A percentile compares a stretch with the other conserved stretches of the same genome.
These are phyloP conservation scores for Prinia subflava DNA, from an alignment of 2,113 vertebrate species.

Conservation along the genomic window DNA sequence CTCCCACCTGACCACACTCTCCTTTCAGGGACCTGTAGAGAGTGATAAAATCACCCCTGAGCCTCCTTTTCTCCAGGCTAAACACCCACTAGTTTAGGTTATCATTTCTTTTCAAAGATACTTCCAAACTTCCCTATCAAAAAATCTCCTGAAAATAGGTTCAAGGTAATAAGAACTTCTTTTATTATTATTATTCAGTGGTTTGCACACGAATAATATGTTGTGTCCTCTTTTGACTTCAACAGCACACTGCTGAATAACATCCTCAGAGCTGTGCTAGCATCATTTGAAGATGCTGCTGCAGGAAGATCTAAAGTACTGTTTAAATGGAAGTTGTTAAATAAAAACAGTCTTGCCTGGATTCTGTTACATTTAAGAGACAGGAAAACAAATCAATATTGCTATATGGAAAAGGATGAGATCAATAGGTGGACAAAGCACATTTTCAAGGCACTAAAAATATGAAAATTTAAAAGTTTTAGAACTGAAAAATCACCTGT, in stretches of 20 bases:
- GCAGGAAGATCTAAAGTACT: background rate
- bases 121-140: background rate
- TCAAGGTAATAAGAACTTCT: background rate
- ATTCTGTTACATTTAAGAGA: slow-evolving; percentile 51
- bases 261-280: background rate
- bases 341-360: slow-evolving; percentile 24
- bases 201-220: background rate
- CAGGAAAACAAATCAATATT: slow-evolving; percentile 58
- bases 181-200: background rate
- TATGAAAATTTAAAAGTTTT: slow-evolving; percentile 36
- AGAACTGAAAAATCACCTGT: slow-evolving; percentile 42
- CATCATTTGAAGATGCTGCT: background rate
- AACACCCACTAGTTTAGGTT: background rate
- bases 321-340: slow-evolving; percentile 32
- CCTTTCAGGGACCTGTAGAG: too few relatives aligned
- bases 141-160: background rate
- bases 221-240: background rate
- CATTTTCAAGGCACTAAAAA: slow-evolving; percentile 44
- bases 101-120: background rate
- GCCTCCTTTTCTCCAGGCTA: background rate
- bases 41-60: background rate
- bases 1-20: background rate
- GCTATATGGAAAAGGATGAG: slow-evolving; percentile 42
- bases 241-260: background rate
- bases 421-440: slow-evolving; percentile 38